Evolutionary conservation across 2,797 vertebrate genomes (phyloP).

Genomic region (Poeciliopsis presidionis): DNA sequence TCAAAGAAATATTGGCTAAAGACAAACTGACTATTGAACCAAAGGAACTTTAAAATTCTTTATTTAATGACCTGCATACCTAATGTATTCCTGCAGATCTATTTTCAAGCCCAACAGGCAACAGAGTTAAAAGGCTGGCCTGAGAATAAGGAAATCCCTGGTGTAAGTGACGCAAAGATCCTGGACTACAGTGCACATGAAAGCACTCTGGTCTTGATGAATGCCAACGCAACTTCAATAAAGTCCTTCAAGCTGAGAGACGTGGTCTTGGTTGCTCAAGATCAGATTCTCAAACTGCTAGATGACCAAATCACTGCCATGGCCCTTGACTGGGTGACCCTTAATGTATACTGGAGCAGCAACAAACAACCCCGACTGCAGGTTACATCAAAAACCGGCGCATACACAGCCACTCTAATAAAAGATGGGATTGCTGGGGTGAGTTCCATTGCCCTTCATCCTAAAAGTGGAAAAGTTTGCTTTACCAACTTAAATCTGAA

Average conservation of each 20-base stretch:
- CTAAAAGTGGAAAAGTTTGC: slow-evolving; percentile 82
- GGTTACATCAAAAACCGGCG: slow-evolving; percentile 75
- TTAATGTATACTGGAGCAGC: slow-evolving; percentile 90
- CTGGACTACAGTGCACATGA: slow-evolving; percentile 84
- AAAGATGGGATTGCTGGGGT: slow-evolving; percentile 68
- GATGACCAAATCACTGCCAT: slow-evolving; percentile 76
- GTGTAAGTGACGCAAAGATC: slow-evolving; percentile 72
- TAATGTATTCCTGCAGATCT: slow-evolving; percentile 77
- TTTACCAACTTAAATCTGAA: slow-evolving; percentile 75
- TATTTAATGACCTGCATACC: neutral
- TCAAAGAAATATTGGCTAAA: neutral
- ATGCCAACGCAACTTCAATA: slow-evolving; percentile 73
- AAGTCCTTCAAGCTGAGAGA: slow-evolving; percentile 78
- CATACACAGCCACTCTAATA: slow-evolving; percentile 78
- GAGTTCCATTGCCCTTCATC: slow-evolving; percentile 81
- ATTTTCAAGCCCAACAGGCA: slow-evolving; percentile 79
- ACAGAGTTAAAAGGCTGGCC: slow-evolving; percentile 74
- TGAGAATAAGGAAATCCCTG: slow-evolving; percentile 74
- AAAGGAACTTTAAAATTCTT: neutral
- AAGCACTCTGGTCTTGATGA: slow-evolving; percentile 80
- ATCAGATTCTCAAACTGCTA: slow-evolving; percentile 74
- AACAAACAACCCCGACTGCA: slow-evolving; percentile 74
- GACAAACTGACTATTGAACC: neutral
- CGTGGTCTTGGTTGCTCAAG: slow-evolving; percentile 56
- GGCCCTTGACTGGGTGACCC: slow-evolving; percentile 89